A percentile compares a stretch with the other conserved stretches of the same genome.
phyloP scores from a whole-genome alignment of 1,140 invertebrate genomes.

The Goniozus legneri region DNA sequence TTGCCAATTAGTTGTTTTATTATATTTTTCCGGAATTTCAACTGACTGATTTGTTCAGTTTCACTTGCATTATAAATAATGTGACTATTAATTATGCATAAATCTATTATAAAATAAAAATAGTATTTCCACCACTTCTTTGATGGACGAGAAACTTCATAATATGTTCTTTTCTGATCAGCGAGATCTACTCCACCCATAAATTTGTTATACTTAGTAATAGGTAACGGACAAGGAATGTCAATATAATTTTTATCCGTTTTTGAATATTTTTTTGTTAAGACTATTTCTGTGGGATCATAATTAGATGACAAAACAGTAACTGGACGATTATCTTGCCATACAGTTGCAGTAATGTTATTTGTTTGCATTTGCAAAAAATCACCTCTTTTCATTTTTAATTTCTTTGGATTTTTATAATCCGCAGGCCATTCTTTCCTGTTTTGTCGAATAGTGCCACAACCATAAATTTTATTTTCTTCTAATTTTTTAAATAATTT shows the following conservation, averaged over 20 bases:
- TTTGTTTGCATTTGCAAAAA: conserved; percentile 1
- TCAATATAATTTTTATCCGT: not conserved
- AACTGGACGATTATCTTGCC: conserved; percentile 12
- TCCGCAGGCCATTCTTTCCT: conserved; percentile 7
- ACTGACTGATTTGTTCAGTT: not conserved
- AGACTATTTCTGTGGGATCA: conserved; percentile 1
- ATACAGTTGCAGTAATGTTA: conserved; percentile 9
- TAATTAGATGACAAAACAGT: conserved; percentile 10
- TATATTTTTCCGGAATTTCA: not conserved
- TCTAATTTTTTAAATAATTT: conserved; percentile 5
- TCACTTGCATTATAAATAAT: not conserved
- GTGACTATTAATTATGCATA: conserved; percentile 5
- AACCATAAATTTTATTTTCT: conserved; percentile 9
- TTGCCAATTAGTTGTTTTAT: not conserved
- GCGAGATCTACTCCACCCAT: conserved; percentile 13
- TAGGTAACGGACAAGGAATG: conserved; percentile 1
- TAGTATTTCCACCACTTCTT: conserved; percentile 17
- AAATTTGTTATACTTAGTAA: conserved; percentile 7
- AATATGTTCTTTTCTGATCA: conserved; percentile 14
- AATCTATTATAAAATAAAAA: conserved; percentile 10
- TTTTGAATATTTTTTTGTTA: not conserved
- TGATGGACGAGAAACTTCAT: not conserved
- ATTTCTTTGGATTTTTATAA: conserved; percentile 2
- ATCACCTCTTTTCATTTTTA: conserved; percentile 10
- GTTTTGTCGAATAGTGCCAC: conserved; percentile 8